Evolutionary conservation across 2,797 vertebrate species (phyloP), one percentile per base, ranked within the genome.

Genomic region (Capromys pilorides): DNA sequence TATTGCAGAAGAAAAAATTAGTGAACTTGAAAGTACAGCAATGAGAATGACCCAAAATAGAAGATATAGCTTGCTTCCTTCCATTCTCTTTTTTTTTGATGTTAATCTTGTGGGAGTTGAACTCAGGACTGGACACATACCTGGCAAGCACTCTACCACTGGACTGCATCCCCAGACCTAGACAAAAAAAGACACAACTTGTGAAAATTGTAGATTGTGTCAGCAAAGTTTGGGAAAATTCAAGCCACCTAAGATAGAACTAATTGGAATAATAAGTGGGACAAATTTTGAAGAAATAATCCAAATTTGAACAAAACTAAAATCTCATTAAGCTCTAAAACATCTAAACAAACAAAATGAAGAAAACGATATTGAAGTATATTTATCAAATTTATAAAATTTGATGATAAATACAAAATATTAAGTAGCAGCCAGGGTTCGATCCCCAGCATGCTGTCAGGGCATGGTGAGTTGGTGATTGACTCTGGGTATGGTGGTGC

Each of bases 1-100:
- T 21, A 36, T 90, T 88, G 88, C 28, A 86, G 82, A 91, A 96
- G 93, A 83, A 96, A 97, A 96, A 61, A 95, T 96, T 86, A 94
- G 88, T 96, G 96, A 97, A 71, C 45, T 93, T 62, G 94, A 96
- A 95, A 39, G 67, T 36, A 64, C n/a, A 59, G 18, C 36, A 78
- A 62, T 80, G 59, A 45, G 85, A 95, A 86, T 39, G 33, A 90
- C 51, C 41, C 64, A 71, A 91, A 92, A 71, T 11, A 31, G 86
- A 96, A 82, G 5, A 67, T 0, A 73, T 0, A 59, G 5, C 11
- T 41, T 41, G 45, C 45, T 45, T 45, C 4, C 45, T 45, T 45
- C 45, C 45, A 4, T 45, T 45, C 45, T 12, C 11, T 12, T 26
- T 24, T 75, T 26, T 26, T 2, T 41, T 11, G 8, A 36, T 11